Base-by-base conservation (phyloP, 2,797 vertebrate genomes). In the Rhynchotus rufescens region DNA sequence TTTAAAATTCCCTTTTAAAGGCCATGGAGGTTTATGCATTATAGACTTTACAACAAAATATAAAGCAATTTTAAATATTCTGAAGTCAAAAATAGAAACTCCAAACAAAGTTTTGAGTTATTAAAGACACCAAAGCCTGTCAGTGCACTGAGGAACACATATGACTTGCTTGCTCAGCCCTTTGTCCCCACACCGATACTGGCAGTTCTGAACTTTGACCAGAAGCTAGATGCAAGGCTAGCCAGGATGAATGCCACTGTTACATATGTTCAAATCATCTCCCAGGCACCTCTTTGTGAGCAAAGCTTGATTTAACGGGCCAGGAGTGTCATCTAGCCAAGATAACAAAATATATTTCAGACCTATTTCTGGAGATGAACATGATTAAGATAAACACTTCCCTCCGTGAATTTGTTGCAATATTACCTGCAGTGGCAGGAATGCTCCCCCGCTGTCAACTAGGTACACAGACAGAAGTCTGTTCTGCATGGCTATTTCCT, bases 371-470 rank as follows among this genome's bases (percentile, higher is more conserved):
- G 16, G 75, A n/a, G 25, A 54, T 42, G 3, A n/a, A 0, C 7
- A 22, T 8, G 38, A 59, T 47, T 42, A 34, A 42, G 21, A 57
- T 12, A 42, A 77, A 67, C 32, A 1, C 21, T 65, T 80, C n/a
- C 8, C 71, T 15, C 20, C 15, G 26, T 25, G 21, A 65, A 68
- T 16, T 11, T 56, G 72, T 74, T 59, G 9, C 15, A 12, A 3
- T 21, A 16, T 68, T 95, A 99, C 98, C 98, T 99, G 98, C 38
- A 99, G 97, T 1, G 98, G 98, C 1, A 99, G 97, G 93, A 99
- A 99, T 10, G 98, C 98, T 59, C 98, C 99, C 25, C 98, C 98
- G 4, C 98, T 98, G 94, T 99, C 98, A 9, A 98, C 98, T 10
- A 99, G 92, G 92, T 99, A 98, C 49, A 99, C 96, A 7, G 97